A percentile compares a stretch with the other conserved stretches of the same genome.
These are phyloP conservation scores for Thumatha senex DNA, from an alignment of 2,888 invertebrate genomes.

Conservation along the genomic window DNA sequence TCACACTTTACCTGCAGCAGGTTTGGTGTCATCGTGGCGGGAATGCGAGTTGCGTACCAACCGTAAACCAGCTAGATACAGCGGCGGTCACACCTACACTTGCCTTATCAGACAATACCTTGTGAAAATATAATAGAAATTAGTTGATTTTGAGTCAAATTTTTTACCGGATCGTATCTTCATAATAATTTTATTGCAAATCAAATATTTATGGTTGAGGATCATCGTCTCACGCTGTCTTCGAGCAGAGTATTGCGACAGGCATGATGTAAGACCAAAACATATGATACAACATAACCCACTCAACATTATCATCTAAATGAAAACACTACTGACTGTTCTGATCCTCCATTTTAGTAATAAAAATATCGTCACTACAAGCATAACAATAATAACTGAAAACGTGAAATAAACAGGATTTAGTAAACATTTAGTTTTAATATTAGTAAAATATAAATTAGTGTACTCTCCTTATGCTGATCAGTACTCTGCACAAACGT, in stretches of 20 bases:
- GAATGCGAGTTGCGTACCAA: slow-evolving; percentile 71
- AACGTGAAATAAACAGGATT: slow-evolving; percentile 70
- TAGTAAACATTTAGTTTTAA: slow-evolving; percentile 19
- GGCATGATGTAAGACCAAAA: slow-evolving; percentile 65
- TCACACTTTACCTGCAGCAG: slow-evolving; percentile 77
- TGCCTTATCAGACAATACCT: slow-evolving; percentile 83
- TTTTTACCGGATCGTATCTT: slow-evolving; percentile 62
- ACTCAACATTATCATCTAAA: slow-evolving; percentile 68
- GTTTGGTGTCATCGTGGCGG: slow-evolving; percentile 64
- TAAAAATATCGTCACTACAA: slow-evolving; percentile 65
- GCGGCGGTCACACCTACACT: slow-evolving; percentile 79
- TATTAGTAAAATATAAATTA: slow-evolving; percentile 49
- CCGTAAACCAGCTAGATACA: slow-evolving; percentile 75
- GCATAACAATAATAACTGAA: slow-evolving; percentile 58
- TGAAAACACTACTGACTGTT: slow-evolving; percentile 60
- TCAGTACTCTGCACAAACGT: slow-evolving; percentile 61
- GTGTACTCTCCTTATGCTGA: slow-evolving; percentile 62
- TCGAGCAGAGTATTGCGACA: slow-evolving; percentile 60
- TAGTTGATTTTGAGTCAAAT: slow-evolving; percentile 81
- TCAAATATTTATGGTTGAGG: slow-evolving; percentile 66
- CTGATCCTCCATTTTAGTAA: slow-evolving; percentile 70
- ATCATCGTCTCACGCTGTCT: slow-evolving; percentile 69
- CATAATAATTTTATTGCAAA: slow-evolving; percentile 58
- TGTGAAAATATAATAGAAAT: slow-evolving; percentile 82
- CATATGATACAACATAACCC: slow-evolving; percentile 59